These are phyloP conservation scores for Lithosia quadra DNA, from an alignment of 2,888 invertebrate species.

Conservation along the genomic window DNA sequence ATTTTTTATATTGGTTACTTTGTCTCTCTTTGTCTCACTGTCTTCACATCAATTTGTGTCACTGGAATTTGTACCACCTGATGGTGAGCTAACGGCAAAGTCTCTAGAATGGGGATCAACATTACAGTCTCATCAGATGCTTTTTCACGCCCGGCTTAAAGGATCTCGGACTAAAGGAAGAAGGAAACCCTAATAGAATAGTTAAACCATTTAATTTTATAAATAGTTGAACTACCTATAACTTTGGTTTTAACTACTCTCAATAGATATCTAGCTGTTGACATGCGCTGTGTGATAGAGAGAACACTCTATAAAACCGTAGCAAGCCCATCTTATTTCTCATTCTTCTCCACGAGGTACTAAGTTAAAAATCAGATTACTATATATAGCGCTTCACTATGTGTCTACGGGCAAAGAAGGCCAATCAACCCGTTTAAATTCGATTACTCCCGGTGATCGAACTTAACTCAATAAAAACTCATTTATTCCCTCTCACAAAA, in stretches of 20 bases:
- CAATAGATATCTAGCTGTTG: not conserved
- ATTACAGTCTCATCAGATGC: too few species aligned
- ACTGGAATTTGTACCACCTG: too few species aligned
- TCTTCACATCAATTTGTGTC: too few species aligned
- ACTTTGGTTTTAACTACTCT: not conserved
- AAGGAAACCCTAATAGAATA: too few species aligned
- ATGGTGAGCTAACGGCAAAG: too few species aligned
- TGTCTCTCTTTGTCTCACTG: too few species aligned
- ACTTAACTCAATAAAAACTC: not conserved
- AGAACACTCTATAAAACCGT: too few species aligned
- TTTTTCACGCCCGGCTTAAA: too few species aligned
- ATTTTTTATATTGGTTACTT: too few species aligned
- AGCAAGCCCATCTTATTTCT: not conserved
- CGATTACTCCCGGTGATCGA: slow-evolving; percentile 4
- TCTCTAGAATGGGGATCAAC: too few species aligned
- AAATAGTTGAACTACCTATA: not conserved
- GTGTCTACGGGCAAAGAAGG: not conserved
- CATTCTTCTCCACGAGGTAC: not conserved
- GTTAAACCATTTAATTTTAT: not conserved
- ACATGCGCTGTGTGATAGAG: not conserved
- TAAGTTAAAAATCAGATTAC: too few species aligned
- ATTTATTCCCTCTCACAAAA: not conserved
- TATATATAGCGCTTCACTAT: not conserved
- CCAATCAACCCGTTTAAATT: not conserved
- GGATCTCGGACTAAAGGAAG: too few species aligned